These are phyloP conservation scores for Silurus aristotelis DNA, from an alignment of 2,797 vertebrate species.

Conservation along the genomic window DNA sequence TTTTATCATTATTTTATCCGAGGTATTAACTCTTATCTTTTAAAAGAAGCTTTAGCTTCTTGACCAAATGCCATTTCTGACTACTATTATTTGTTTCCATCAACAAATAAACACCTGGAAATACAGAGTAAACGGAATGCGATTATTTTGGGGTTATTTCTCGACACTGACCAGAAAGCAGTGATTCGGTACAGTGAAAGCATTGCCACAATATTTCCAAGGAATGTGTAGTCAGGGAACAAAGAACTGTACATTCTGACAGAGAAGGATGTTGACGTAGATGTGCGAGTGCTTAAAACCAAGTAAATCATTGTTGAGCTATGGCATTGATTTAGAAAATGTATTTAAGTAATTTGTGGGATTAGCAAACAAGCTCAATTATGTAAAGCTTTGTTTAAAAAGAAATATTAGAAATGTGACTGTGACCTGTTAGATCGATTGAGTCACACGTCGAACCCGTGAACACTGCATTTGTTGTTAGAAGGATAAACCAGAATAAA, in stretches of 20 bases:
- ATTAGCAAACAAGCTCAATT: not conserved
- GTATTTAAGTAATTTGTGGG: not conserved
- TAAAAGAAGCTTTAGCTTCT: not conserved
- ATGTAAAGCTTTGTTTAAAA: not conserved
- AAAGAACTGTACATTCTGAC: constrained; percentile 6
- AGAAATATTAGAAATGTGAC: not conserved
- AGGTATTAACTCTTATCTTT: not conserved
- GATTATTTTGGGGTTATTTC: not conserved
- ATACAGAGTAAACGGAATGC: not conserved
- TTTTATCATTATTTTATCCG: not conserved
- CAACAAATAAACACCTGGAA: not conserved
- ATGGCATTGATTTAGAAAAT: not conserved
- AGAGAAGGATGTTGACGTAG: not conserved
- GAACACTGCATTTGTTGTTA: not conserved
- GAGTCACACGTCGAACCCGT: no score
- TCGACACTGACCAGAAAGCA: not conserved
- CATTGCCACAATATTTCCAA: constrained; percentile 7
- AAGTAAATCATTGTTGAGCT: not conserved
- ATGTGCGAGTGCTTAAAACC: not conserved
- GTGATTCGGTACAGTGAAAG: not conserved
- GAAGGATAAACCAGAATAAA: not conserved
- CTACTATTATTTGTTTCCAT: not conserved
- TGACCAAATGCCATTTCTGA: not conserved
- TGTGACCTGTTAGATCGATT: not conserved
- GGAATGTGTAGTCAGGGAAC: not conserved